Conservation (phyloP, 2,797 vertebrate species). For the Choloepus didactylus region DNA sequence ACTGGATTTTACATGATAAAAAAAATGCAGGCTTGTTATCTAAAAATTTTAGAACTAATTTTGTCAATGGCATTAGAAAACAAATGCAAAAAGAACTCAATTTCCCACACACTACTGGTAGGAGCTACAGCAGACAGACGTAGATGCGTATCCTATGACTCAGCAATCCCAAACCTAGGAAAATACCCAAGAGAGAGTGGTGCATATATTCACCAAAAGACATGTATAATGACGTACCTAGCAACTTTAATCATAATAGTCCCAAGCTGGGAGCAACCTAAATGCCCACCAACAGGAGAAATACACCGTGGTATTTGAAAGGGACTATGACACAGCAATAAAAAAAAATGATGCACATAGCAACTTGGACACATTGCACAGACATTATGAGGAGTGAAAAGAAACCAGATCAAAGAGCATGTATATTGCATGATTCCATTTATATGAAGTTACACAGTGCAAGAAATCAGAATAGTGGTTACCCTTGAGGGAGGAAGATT, state of each 20-base stretch:
- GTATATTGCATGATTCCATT: neutral
- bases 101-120: neutral
- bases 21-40: constrained; percentile 17
- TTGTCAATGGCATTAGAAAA: constrained; percentile 41
- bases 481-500: neutral
- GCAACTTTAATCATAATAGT: neutral
- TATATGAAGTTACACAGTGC: neutral
- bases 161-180: neutral
- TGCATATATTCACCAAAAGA: neutral
- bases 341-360: neutral
- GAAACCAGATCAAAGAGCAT: neutral
- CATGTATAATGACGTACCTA: neutral
- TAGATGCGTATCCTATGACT: neutral
- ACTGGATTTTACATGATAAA: neutral
- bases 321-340: neutral
- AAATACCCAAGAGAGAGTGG: neutral
- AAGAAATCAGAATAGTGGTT: neutral
- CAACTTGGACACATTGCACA: neutral
- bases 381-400: neutral
- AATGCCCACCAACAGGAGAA: neutral
- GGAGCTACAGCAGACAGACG: neutral
- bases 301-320: neutral
- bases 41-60: neutral
- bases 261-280: neutral
- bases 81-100: neutral